Evolutionary conservation across 2,797 vertebrate genomes (phyloP).

Genomic region (Poliocrania exsul): DNA sequence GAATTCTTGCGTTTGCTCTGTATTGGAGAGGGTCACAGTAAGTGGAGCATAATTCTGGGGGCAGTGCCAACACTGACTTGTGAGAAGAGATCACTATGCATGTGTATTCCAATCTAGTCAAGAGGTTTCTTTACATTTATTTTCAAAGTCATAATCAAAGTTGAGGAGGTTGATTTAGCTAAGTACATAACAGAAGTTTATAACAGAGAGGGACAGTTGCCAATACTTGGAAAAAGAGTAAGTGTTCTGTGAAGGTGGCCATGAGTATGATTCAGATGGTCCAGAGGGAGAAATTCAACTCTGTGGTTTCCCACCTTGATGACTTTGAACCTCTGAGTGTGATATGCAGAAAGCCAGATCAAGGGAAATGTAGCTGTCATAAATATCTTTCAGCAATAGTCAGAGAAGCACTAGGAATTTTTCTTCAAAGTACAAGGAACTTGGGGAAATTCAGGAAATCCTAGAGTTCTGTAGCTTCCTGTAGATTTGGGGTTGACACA

Average conservation of each 20-base stretch:
- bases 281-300: not conserved
- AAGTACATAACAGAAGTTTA: not conserved
- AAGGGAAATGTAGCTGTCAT: not conserved
- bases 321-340: not conserved
- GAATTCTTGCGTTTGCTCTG: not conserved
- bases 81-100: not conserved
- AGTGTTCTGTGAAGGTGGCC: constrained; percentile 6
- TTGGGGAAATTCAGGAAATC: not conserved
- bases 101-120: not conserved
- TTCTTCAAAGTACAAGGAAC: not conserved
- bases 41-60: not conserved
- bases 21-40: not conserved
- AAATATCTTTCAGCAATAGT: not conserved
- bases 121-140: not conserved
- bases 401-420: not conserved
- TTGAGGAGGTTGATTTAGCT: not conserved
- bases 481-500: not conserved
- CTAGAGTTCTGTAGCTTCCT: not conserved
- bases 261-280: not conserved
- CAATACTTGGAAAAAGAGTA: not conserved
- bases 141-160: not conserved
- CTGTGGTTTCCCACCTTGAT: not conserved
- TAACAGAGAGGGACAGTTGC: not conserved
- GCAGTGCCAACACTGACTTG: not conserved
- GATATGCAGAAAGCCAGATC: not conserved